phyloP scores from a whole-genome alignment of 2,888 invertebrate genomes.

The Polyommatus iphigenia region DNA sequence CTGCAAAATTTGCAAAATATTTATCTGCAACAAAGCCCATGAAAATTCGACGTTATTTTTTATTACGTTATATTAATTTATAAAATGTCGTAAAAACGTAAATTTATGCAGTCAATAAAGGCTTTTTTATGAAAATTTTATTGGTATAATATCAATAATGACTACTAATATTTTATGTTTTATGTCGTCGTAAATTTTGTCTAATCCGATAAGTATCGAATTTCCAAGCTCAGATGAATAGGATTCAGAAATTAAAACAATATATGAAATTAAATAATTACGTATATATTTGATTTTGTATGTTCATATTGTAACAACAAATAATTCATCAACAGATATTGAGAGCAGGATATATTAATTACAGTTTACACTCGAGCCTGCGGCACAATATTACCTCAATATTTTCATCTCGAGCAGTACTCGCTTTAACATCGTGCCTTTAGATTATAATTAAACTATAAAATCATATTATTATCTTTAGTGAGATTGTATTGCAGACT shows the following conservation, averaged over 20 bases:
- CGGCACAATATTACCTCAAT: constrained; percentile 12
- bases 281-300: constrained; percentile 75
- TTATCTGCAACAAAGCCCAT: background rate
- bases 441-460: background rate
- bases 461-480: constrained; percentile 6
- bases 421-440: constrained; percentile 2
- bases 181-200: background rate
- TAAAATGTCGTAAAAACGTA: background rate
- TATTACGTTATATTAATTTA: background rate
- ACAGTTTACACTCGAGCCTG: constrained; percentile 17
- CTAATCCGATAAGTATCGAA: background rate
- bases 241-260: constrained; percentile 48
- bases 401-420: background rate
- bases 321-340: constrained; percentile 63
- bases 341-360: constrained; percentile 45
- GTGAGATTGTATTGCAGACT: constrained; percentile 17
- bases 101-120: constrained; percentile 15
- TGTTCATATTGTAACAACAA: constrained; percentile 71
- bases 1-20: background rate
- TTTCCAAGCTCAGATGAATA: background rate
- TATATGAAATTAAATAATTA: constrained; percentile 75
- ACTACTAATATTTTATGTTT: background rate
- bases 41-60: background rate
- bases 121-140: constrained; percentile 16
- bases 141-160: constrained; percentile 11